Percentiles rank a stretch among this genome's conserved stretches.
Conservation (phyloP, 2,113 vertebrate genomes). For the Pycnonotus jocosus region DNA sequence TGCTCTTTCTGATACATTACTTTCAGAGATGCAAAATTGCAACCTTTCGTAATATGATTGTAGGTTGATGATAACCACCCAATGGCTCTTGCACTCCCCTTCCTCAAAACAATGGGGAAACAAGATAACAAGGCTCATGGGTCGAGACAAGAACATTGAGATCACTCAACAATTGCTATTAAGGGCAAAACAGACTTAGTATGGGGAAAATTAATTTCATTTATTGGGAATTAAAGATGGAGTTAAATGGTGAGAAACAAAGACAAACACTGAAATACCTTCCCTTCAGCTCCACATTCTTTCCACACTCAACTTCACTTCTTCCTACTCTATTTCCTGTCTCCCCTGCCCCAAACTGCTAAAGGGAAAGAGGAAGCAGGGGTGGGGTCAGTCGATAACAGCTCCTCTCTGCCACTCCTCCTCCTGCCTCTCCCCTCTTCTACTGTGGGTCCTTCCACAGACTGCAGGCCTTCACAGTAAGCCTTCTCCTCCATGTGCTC, state of each 20-base stretch:
- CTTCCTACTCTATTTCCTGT: not conserved
- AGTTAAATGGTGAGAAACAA: not conserved
- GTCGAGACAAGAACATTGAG: not conserved
- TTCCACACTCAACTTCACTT: not conserved
- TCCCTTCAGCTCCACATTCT: not conserved
- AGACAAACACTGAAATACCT: not conserved
- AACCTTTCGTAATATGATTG: not conserved
- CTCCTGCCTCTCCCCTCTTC: not conserved
- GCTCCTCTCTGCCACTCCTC: not conserved
- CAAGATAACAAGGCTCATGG: not conserved
- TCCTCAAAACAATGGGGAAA: not conserved
- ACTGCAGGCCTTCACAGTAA: not conserved
- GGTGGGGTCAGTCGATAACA: not conserved
- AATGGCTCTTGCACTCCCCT: not conserved
- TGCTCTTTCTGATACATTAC: not conserved
- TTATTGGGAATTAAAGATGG: not conserved
- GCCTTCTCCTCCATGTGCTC: not conserved
- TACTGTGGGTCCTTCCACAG: rapidly evolving
- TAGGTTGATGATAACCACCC: not conserved
- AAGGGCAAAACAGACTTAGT: not conserved
- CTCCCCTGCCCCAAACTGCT: not conserved
- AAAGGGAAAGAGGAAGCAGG: not conserved
- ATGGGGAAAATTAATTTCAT: not conserved
- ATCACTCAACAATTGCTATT: not conserved
- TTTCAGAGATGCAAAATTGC: not conserved